A percentile compares a stretch with the other conserved stretches of the same genome.
Conservation (phyloP, 1,140 invertebrate species). For the Drosophila cardini region DNA sequence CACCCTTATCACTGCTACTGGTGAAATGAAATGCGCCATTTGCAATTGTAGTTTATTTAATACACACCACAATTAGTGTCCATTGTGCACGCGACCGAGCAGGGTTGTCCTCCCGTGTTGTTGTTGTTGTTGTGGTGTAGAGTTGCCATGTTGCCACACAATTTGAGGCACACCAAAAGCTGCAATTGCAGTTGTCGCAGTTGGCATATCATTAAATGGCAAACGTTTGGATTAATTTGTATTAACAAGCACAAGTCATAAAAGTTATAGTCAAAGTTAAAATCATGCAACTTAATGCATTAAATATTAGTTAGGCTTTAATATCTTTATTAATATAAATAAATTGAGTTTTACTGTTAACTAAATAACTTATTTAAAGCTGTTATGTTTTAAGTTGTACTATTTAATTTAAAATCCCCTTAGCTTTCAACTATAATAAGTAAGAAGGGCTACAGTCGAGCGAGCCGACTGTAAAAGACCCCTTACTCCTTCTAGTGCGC, state of each 20-base stretch:
- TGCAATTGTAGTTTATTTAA: constrained; percentile 83
- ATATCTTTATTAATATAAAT: background rate
- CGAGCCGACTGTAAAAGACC: too few relatives aligned
- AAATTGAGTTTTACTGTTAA: background rate
- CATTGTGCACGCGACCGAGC: constrained; percentile 60
- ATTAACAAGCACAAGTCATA: constrained; percentile 21
- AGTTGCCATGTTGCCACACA: constrained; percentile 42
- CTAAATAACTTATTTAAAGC: too few relatives aligned
- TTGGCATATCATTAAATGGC: constrained; percentile 38
- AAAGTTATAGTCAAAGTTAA: background rate
- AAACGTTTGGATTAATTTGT: constrained; percentile 32
- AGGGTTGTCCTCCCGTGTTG: background rate
- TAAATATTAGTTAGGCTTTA: too few relatives aligned
- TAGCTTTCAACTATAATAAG: too few relatives aligned
- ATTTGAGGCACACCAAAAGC: constrained; percentile 29
- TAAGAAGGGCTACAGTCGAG: too few relatives aligned
- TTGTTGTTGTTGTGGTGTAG: background rate
- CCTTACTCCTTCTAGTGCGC: too few relatives aligned
- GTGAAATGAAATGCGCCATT: constrained; percentile 75
- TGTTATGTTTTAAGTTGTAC: too few relatives aligned
- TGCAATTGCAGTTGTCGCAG: constrained; percentile 42
- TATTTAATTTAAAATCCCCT: too few relatives aligned
- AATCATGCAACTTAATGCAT: background rate
- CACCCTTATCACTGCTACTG: constrained; percentile 1
- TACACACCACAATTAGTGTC: constrained; percentile 77